A percentile compares a stretch with the other conserved stretches of the same genome.
These are phyloP conservation scores for Lophura nycthemera DNA, from an alignment of 2,113 vertebrate species.

Conservation along the genomic window DNA sequence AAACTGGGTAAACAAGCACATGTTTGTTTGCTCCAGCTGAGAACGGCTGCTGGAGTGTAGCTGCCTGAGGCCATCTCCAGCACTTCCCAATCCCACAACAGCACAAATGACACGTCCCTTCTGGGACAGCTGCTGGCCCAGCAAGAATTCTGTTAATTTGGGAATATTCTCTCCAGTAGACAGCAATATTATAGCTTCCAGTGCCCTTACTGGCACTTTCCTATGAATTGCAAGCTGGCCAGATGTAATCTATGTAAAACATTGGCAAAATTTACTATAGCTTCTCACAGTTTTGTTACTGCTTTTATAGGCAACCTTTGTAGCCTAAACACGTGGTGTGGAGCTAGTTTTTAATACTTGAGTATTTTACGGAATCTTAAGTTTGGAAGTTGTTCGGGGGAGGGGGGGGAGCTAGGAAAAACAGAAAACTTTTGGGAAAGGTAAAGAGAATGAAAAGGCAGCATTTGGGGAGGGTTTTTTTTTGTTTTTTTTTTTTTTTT, in stretches of 20 bases:
- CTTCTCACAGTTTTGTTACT: neutral
- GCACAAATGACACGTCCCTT: too few relatives aligned
- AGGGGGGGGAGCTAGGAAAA: neutral
- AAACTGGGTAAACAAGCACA: too few relatives aligned
- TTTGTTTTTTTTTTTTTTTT: neutral
- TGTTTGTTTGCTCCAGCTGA: neutral
- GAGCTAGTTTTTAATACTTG: neutral
- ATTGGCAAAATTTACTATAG: neutral
- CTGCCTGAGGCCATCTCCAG: neutral
- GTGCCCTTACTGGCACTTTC: neutral
- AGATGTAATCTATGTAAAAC: neutral
- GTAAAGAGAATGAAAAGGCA: neutral
- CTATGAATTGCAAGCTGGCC: neutral
- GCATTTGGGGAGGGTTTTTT: too few relatives aligned
- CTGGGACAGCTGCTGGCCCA: neutral
- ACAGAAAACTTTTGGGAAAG: neutral
- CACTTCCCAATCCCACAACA: accelerated
- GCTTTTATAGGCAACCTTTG: neutral
- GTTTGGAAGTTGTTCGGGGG: neutral
- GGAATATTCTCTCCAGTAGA: neutral
- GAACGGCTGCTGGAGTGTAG: neutral
- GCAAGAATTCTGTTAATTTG: neutral
- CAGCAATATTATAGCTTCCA: neutral
- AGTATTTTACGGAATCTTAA: neutral
- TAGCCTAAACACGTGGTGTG: neutral